These are phyloP conservation scores for Rhodeus uyekii DNA, from an alignment of 2,797 vertebrate species.

Conservation along the genomic window DNA sequence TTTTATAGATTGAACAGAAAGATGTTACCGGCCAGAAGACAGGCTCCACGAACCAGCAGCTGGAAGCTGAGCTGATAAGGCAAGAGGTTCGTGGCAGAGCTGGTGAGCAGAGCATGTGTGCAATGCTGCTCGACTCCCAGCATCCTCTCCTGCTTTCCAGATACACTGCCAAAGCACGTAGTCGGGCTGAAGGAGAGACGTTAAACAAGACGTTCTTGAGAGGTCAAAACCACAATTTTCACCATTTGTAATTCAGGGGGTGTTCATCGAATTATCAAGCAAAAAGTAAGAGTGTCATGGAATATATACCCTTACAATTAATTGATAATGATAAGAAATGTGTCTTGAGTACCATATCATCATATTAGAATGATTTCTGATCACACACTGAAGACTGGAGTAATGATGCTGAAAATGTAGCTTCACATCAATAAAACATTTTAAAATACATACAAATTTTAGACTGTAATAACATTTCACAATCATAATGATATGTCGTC, in stretches of 20 bases:
- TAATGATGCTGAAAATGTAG: not conserved
- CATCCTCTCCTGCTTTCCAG: slow-evolving; percentile 74
- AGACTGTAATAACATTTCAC: too few species aligned
- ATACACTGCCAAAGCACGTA: slow-evolving; percentile 85
- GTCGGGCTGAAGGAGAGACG: slow-evolving; percentile 77
- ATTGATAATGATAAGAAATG: not conserved
- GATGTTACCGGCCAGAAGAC: slow-evolving; percentile 89
- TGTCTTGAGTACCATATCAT: not conserved
- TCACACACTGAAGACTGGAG: not conserved
- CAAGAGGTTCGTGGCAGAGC: slow-evolving; percentile 82
- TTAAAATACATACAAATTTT: not conserved
- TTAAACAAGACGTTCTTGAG: not conserved
- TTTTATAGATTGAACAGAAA: not conserved
- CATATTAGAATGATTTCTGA: not conserved
- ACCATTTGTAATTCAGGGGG: slow-evolving; percentile 2
- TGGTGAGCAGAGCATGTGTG: slow-evolving; percentile 80
- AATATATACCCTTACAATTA: not conserved
- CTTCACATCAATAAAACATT: not conserved
- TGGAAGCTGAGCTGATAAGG: slow-evolving; percentile 93
- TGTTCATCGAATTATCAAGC: not conserved
- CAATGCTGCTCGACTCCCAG: slow-evolving; percentile 72
- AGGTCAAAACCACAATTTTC: not conserved
- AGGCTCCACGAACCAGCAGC: slow-evolving; percentile 94
- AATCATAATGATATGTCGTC: too few species aligned
- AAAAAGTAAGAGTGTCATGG: not conserved